phyloP scores from a whole-genome alignment of 2,797 vertebrate species.

The Rhinichthys osculus region DNA sequence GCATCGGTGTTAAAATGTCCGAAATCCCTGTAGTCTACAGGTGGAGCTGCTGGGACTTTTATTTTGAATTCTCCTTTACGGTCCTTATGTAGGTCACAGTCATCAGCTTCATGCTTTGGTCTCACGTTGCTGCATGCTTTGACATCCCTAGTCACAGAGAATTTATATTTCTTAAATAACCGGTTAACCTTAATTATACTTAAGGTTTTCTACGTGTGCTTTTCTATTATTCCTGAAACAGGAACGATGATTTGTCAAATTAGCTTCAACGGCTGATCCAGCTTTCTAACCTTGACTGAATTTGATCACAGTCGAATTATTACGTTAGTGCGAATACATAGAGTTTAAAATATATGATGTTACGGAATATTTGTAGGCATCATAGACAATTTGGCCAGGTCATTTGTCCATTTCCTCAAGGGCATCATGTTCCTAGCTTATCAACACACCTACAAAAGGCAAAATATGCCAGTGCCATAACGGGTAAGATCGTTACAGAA shows the following conservation, averaged over 20 bases:
- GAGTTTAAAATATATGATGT: slow-evolving; percentile 63
- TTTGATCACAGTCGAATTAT: background rate
- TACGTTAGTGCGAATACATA: background rate
- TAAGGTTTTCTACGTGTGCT: background rate
- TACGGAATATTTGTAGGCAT: slow-evolving; percentile 68
- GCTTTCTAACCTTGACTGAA: slow-evolving; percentile 2
- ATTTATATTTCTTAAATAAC: background rate
- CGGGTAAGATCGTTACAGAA: slow-evolving; percentile 62
- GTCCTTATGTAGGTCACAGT: background rate
- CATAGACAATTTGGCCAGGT: slow-evolving; percentile 60
- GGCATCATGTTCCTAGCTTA: slow-evolving; percentile 44
- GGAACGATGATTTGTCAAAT: background rate
- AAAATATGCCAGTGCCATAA: slow-evolving; percentile 68
- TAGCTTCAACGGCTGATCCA: background rate
- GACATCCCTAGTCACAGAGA: background rate
- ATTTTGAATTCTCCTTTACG: slow-evolving; percentile 14
- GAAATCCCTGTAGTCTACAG: background rate
- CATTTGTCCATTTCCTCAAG: slow-evolving; percentile 53
- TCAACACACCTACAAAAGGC: slow-evolving; percentile 54
- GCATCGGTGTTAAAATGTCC: background rate
- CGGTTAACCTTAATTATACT: background rate
- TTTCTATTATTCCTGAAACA: background rate
- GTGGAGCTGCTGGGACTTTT: background rate
- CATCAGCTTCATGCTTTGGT: background rate
- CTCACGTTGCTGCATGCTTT: slow-evolving; percentile 1